Percentiles rank a stretch among this genome's conserved stretches.
phyloP scores from a whole-genome alignment of 2,113 vertebrate genomes.

The Ophthalmolycus amberensis region DNA sequence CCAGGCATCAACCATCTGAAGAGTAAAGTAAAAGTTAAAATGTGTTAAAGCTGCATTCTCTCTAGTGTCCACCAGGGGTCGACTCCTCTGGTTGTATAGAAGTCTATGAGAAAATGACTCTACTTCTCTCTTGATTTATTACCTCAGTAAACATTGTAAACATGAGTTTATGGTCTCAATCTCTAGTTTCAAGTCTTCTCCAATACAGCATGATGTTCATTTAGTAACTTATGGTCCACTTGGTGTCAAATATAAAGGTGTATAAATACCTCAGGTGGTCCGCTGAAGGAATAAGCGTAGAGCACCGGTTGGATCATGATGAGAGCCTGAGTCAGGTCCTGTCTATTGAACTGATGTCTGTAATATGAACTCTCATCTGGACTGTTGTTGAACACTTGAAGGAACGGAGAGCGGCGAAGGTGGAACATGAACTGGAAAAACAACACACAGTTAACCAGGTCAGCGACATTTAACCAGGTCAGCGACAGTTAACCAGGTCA shows the following conservation, averaged over 20 bases:
- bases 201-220: neutral
- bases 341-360: constrained; percentile 96
- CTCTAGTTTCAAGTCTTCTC: neutral
- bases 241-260: neutral
- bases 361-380: constrained; percentile 98
- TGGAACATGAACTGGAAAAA: constrained; percentile 97
- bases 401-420: constrained; percentile 96
- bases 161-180: neutral
- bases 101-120: neutral
- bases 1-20: too few relatives aligned
- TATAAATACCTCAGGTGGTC: constrained; percentile 92
- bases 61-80: neutral
- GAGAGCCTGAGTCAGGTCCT: constrained; percentile 96
- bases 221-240: neutral
- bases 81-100: neutral
- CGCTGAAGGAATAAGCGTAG: constrained; percentile 96
- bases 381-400: constrained; percentile 99
- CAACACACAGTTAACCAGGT: neutral
- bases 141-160: neutral
- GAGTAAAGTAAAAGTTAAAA: too few relatives aligned
- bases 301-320: constrained; percentile 98
- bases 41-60: neutral
- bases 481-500: neutral
- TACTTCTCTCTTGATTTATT: neutral
- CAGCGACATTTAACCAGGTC: neutral